phyloP scores from a whole-genome alignment of 1,140 invertebrate species.

The Drosophila ficusphila region DNA sequence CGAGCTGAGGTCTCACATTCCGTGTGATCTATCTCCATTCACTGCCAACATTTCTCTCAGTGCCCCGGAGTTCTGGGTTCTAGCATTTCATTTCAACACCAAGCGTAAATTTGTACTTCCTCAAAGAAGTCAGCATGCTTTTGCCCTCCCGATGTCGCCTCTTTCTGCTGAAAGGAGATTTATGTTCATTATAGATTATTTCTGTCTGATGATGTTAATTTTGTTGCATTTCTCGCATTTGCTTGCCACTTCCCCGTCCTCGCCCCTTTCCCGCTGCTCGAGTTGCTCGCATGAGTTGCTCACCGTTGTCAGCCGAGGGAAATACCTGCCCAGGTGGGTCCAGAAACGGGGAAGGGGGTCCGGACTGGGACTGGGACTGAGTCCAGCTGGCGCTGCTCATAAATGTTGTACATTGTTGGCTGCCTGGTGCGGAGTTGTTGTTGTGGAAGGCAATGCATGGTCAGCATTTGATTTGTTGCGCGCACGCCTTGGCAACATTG shows the following conservation, averaged over 20 bases:
- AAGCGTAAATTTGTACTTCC: conserved; percentile 82
- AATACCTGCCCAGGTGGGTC: conserved; percentile 57
- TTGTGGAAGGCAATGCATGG: conserved; percentile 60
- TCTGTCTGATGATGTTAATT: conserved; percentile 83
- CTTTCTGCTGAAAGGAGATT: conserved; percentile 65
- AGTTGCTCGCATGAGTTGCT: conserved; percentile 19
- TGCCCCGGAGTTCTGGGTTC: conserved; percentile 17
- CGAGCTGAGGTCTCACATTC: too few relatives aligned
- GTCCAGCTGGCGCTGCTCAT: conserved; percentile 51
- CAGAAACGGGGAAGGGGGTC: conserved; percentile 4
- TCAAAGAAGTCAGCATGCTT: conserved; percentile 58
- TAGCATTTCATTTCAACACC: conserved; percentile 82
- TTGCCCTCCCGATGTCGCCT: background rate
- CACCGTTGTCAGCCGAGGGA: conserved; percentile 38
- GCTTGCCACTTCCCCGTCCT: conserved; percentile 44
- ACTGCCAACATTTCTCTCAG: background rate
- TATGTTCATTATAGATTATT: conserved; percentile 84
- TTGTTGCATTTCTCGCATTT: conserved; percentile 83
- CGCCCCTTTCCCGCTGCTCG: conserved; percentile 1
- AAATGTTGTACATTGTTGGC: conserved; percentile 58
- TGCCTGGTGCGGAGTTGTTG: conserved; percentile 35
- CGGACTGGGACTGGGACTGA: conserved; percentile 11
- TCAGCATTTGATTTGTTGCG: conserved; percentile 75
- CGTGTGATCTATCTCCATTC: rapidly evolving
- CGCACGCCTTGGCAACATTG: conserved; percentile 71